Evolutionary conservation across 2,888 invertebrate species (phyloP).

Genomic region (Coelinius sp.): DNA sequence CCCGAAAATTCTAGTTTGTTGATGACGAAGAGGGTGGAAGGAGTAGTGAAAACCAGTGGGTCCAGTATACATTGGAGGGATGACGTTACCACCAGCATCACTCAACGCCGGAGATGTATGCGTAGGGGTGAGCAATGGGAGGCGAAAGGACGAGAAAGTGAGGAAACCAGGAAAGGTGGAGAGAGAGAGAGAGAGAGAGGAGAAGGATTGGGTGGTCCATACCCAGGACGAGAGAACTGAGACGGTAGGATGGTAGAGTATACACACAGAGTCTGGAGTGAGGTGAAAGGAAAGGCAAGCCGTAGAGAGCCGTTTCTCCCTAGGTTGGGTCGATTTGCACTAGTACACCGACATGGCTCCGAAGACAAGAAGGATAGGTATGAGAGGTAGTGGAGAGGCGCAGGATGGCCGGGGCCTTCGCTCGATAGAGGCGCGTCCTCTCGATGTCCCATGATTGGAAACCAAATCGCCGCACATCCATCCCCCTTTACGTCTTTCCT

Average conservation of each 20-base stretch:
- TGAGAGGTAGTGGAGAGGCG: constrained; percentile 62
- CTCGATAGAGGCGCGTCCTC: constrained; percentile 71
- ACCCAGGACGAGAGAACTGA: constrained; percentile 49
- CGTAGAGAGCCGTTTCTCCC: constrained; percentile 43
- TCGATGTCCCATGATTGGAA: constrained; percentile 71
- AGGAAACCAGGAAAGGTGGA: no score
- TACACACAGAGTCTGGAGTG: constrained; percentile 44
- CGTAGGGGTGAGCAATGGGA: constrained; percentile 44
- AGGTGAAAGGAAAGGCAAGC: constrained; percentile 35
- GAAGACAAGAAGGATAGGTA: constrained; percentile 53
- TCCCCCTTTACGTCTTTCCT: constrained; percentile 55
- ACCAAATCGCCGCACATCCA: constrained; percentile 71
- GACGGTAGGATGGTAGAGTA: constrained; percentile 43
- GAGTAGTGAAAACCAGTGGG: constrained; percentile 6
- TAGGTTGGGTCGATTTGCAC: constrained; percentile 65
- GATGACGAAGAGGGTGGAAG: background rate
- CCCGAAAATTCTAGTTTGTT: constrained; percentile 4
- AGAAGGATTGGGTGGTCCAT: constrained; percentile 44
- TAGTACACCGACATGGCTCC: constrained; percentile 64
- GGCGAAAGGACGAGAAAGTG: constrained; percentile 28
- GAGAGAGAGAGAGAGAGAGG: constrained; percentile 34
- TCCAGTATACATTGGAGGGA: constrained; percentile 8
- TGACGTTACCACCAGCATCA: constrained; percentile 24
- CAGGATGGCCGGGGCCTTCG: constrained; percentile 69
- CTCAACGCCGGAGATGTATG: constrained; percentile 42